These are phyloP conservation scores for Helicoverpa armigera DNA, from an alignment of 1,140 invertebrate genomes.

Conservation along the genomic window DNA sequence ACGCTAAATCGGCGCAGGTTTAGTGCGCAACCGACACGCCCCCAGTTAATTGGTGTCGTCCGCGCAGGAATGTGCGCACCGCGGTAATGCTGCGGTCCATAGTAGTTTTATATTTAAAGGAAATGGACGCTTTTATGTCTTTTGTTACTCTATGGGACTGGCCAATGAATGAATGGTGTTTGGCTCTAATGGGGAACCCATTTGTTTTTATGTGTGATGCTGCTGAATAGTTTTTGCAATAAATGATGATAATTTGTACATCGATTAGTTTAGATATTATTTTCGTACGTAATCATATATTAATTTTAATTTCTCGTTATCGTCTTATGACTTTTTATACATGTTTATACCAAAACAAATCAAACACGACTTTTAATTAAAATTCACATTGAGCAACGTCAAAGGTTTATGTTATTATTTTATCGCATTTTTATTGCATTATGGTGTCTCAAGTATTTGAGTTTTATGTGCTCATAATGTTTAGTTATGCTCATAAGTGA, in stretches of 20 bases:
- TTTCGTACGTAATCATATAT: too few relatives aligned
- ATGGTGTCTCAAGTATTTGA: constrained; percentile 19
- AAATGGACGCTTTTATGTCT: constrained; percentile 30
- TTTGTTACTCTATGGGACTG: background rate
- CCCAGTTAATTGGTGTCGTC: constrained; percentile 65
- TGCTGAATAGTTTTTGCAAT: background rate
- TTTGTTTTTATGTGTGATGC: background rate
- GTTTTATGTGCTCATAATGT: background rate
- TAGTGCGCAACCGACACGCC: constrained; percentile 63
- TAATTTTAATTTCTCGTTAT: background rate
- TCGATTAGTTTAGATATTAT: too few relatives aligned
- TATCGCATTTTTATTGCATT: constrained; percentile 30
- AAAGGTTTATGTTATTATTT: constrained; percentile 16
- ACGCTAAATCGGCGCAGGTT: constrained; percentile 63
- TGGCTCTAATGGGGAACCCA: background rate
- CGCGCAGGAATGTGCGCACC: constrained; percentile 42
- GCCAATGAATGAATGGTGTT: background rate
- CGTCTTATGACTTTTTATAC: background rate
- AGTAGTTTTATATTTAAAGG: constrained; percentile 44
- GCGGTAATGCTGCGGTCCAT: constrained; percentile 40
- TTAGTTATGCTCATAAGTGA: constrained; percentile 16
- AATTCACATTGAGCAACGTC: background rate
- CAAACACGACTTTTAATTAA: background rate
- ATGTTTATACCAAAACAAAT: background rate
- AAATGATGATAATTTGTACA: too few relatives aligned